phyloP scores from a whole-genome alignment of 2,888 invertebrate species.

The Cinara cedri region DNA sequence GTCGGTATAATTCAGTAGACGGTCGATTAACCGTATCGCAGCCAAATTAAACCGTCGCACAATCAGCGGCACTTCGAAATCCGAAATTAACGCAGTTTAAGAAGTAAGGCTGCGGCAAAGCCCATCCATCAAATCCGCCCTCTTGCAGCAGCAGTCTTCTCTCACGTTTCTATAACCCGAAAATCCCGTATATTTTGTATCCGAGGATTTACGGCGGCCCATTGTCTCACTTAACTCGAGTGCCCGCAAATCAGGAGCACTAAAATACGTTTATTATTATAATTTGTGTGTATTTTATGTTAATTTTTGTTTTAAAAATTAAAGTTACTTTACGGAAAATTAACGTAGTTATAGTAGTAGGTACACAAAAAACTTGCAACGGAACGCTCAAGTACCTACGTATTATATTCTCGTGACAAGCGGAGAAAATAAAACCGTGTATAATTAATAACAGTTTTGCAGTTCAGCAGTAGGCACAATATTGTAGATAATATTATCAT shows the following conservation, averaged over 20 bases:
- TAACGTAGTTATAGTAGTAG: no score
- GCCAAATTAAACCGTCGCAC: conserved; percentile 37
- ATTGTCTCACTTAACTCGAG: conserved; percentile 20
- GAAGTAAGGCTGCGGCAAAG: conserved; percentile 21
- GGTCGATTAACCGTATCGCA: conserved; percentile 38
- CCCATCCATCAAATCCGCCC: conserved; percentile 44
- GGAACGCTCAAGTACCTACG: no score
- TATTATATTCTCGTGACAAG: no score
- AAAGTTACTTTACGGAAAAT: no score
- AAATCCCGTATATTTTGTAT: conserved; percentile 34
- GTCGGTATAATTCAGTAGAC: conserved; percentile 30
- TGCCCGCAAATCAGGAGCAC: conserved; percentile 10
- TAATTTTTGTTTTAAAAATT: no score
- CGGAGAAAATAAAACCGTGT: no score
- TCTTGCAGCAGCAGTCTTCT: not conserved
- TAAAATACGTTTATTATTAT: conserved; percentile 10
- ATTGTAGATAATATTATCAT: no score
- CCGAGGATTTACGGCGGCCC: conserved; percentile 20
- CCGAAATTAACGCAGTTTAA: conserved; percentile 45
- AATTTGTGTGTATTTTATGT: no score
- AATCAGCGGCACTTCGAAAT: conserved; percentile 7
- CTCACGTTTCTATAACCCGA: conserved; percentile 1
- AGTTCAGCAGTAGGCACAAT: no score
- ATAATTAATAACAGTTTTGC: no score
- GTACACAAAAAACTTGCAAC: no score